Base-by-base conservation (phyloP, 2,797 vertebrate genomes). In the Notolepis coatsorum region DNA sequence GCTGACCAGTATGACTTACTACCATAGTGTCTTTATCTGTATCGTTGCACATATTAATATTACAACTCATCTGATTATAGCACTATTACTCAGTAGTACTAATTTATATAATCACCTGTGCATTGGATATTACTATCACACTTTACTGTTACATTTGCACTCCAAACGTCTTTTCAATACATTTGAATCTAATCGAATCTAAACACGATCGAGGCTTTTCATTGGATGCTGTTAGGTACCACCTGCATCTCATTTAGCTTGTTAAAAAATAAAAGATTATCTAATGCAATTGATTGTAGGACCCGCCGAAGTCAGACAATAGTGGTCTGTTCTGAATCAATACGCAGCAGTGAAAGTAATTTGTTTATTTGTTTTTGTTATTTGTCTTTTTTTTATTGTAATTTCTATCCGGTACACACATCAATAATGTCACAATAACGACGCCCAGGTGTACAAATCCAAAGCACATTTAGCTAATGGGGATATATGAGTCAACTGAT, bases 201-300 rank as follows among this genome's bases (percentile, higher is more conserved):
- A 63, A 17, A 61, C 68, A 71, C 42, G 71, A 74, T 77, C 66
- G 66, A 72, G 75, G 31, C 68, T 51, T 28, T 51, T 65, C 24
- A 68, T 81, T 73, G 69, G 58, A 73, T 64, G 55, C 58, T 10
- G 63, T n/a, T n/a, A n/a, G n/a, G n/a, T n/a, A n/a, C n/a, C 84
- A 82, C 73, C 73, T 84, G 80, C 55, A 61, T 51, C 61, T 72
- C 62, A 71, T 69, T 75, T 42, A 45, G 50, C 68, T 74, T 54
- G 59, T 66, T 51, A 68, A 64, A 57, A 43, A 65, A 55, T n/a
- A 65, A 65, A 53, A 75, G 80, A 80, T 67, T 12, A 71, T 76
- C 64, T n/a, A n/a, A n/a, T n/a, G n/a, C n/a, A n/a, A n/a, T n/a
- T n/a, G n/a, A 31, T 35, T 61, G 59, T 61, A 42, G 37, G 39